Conservation (phyloP, 2,113 vertebrate genomes). For the Sminthopsis crassicaudata region DNA sequence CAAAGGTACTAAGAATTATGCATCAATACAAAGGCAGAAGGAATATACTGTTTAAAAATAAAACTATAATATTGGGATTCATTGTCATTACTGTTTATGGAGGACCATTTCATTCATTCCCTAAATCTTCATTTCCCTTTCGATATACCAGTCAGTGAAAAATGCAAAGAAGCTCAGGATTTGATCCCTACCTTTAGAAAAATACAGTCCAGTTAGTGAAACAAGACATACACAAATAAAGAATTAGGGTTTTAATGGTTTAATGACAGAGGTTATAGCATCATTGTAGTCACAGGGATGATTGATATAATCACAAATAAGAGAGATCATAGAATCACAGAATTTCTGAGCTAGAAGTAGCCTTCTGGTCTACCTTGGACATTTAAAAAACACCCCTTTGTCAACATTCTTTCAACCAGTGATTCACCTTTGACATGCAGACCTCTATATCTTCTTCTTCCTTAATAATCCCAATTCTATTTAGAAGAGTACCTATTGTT, state of each 20-base stretch:
- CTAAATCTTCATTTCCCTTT: not conserved
- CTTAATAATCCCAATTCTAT: not conserved
- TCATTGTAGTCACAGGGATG: not conserved
- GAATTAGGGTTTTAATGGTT: not conserved
- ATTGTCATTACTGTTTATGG: not conserved
- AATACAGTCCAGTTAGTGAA: not conserved
- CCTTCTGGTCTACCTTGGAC: not conserved
- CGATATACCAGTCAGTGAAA: not conserved
- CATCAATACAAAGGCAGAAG: not conserved
- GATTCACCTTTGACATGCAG: not conserved
- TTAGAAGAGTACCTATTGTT: not conserved
- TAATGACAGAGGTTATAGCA: not conserved
- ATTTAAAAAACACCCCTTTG: not conserved
- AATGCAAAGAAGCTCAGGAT: not conserved
- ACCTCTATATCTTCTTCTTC: not conserved
- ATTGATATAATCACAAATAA: not conserved
- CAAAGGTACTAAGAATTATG: conserved; percentile 29
- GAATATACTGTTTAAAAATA: not conserved
- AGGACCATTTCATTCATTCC: not conserved
- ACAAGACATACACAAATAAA: not conserved
- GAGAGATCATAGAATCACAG: no score
- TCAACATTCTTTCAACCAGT: not conserved
- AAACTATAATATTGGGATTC: not conserved
- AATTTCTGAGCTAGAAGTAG: not conserved
- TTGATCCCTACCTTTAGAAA: not conserved